These are phyloP conservation scores for Eupithecia subfuscata DNA, from an alignment of 2,888 invertebrate genomes.

Conservation along the genomic window DNA sequence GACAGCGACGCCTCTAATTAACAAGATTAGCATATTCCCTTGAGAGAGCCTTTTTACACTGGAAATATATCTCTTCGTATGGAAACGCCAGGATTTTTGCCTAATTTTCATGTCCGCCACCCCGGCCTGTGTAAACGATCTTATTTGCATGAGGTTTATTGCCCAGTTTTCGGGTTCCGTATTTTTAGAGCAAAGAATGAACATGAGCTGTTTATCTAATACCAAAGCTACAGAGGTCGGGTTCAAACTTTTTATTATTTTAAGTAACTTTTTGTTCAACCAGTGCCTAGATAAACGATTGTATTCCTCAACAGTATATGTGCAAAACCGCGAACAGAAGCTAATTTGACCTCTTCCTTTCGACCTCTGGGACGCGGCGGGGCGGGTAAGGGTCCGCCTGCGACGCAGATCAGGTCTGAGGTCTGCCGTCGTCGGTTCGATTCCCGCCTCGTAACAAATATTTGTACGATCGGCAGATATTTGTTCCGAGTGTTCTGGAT, in stretches of 20 bases:
- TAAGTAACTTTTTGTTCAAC: background rate
- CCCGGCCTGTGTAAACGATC: constrained; percentile 52
- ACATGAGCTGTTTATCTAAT: background rate
- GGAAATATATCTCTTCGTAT: constrained; percentile 56
- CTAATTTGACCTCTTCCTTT: too few relatives aligned
- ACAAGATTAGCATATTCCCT: constrained; percentile 80
- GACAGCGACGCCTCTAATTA: constrained; percentile 78
- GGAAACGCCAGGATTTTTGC: constrained; percentile 57
- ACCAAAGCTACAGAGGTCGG: background rate
- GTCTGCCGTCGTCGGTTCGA: too few relatives aligned
- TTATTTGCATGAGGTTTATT: constrained; percentile 60
- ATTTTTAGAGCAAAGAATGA: background rate
- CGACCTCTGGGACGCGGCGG: too few relatives aligned
- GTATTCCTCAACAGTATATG: background rate
- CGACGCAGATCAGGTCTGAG: too few relatives aligned
- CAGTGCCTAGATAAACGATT: background rate
- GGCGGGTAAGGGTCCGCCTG: too few relatives aligned
- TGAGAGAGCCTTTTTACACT: constrained; percentile 62
- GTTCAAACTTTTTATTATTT: background rate
- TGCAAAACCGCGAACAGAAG: too few relatives aligned
- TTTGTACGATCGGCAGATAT: too few relatives aligned
- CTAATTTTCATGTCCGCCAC: constrained; percentile 61
- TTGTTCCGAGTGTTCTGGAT: too few relatives aligned
- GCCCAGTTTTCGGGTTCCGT: constrained; percentile 38
- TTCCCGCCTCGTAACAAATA: too few relatives aligned